Base-by-base conservation (phyloP, 2,797 vertebrate species). In the Carapus acus region DNA sequence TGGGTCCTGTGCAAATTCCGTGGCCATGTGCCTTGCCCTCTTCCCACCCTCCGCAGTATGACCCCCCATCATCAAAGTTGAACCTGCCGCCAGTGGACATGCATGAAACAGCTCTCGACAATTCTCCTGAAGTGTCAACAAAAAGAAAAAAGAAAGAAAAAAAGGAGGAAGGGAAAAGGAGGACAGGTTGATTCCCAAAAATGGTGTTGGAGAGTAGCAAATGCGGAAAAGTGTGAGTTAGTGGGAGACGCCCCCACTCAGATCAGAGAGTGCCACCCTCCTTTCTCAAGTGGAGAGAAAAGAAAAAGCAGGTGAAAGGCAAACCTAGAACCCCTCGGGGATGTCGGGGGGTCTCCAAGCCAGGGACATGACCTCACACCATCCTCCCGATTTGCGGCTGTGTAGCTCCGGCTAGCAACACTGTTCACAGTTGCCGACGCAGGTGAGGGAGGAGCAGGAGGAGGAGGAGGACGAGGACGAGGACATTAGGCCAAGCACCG, bases 1-100 rank as follows among this genome's bases (percentile, higher is more conserved):
- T 96, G 57, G 96, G 96, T 83, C 96, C 96, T 5, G 96, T 99
- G 86, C 96, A 99, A 86, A 99, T 94, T 80, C 96, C 95, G 45
- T 97, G 93, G 85, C 96, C 96, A 62, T 99, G 96, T 75, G 96
- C 96, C 92, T 97, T 98, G 85, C 95, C 96, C 83, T 97, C 94
- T 81, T 96, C 93, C 96, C 96, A 99, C 89, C 95, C 96, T 75
- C 96, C 96, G 84, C 96, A 98, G 88, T 98, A 99, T 87, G 96
- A 97, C 90, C 96, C 96, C 91, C 96, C 96, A 94, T 98, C 96
- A 84, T 99, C 96, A 96, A 99, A 98, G 91, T 97, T 94, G 94
- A 99, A 99, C 92, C 96, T 97, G 88, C 96, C 96, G 91, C 96
- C 96, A 96, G 93, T 98, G 93, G 94, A 98, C 94, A 98, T 98